Evolutionary conservation across 2,888 invertebrate species (phyloP).

Genomic region (Plutella xylostella): DNA sequence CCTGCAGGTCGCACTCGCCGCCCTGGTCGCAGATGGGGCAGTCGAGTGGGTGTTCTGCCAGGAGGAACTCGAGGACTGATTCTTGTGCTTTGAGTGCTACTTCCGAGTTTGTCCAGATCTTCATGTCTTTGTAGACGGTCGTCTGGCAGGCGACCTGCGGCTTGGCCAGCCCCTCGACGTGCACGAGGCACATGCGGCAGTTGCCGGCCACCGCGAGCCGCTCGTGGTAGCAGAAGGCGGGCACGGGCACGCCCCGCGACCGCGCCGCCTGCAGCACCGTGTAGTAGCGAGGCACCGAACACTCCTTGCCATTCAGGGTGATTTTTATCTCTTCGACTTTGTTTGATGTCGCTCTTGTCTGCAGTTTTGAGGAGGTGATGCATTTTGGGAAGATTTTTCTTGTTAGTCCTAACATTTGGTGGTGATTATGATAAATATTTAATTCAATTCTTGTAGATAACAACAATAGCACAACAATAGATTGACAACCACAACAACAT

Average conservation of each 20-base stretch:
- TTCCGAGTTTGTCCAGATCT: constrained; percentile 94
- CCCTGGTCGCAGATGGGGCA: constrained; percentile 99
- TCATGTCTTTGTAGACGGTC: constrained; percentile 97
- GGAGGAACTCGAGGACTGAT: constrained; percentile 95
- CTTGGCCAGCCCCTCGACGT: constrained; percentile 95
- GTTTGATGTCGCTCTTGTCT: constrained; percentile 19
- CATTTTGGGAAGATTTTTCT: too few relatives aligned
- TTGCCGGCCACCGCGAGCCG: constrained; percentile 98
- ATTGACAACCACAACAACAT: too few relatives aligned
- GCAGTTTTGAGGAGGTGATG: too few relatives aligned
- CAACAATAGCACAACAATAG: too few relatives aligned
- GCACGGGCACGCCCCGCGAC: constrained; percentile 63
- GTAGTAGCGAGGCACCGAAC: constrained; percentile 91
- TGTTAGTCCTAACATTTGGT: too few relatives aligned
- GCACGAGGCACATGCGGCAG: constrained; percentile 98
- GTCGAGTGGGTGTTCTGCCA: constrained; percentile 98
- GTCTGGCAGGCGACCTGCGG: constrained; percentile 99
- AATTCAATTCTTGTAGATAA: too few relatives aligned
- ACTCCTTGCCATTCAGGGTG: constrained; percentile 93
- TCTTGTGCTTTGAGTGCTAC: constrained; percentile 76
- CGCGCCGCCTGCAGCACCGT: constrained; percentile 83
- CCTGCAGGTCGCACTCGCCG: constrained; percentile 93
- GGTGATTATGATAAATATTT: too few relatives aligned
- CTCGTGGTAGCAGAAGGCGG: constrained; percentile 98
- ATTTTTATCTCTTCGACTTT: constrained; percentile 72